A percentile compares a stretch with the other conserved stretches of the same genome.
These are phyloP conservation scores for Silurus aristotelis DNA, from an alignment of 2,797 vertebrate genomes.

Conservation along the genomic window DNA sequence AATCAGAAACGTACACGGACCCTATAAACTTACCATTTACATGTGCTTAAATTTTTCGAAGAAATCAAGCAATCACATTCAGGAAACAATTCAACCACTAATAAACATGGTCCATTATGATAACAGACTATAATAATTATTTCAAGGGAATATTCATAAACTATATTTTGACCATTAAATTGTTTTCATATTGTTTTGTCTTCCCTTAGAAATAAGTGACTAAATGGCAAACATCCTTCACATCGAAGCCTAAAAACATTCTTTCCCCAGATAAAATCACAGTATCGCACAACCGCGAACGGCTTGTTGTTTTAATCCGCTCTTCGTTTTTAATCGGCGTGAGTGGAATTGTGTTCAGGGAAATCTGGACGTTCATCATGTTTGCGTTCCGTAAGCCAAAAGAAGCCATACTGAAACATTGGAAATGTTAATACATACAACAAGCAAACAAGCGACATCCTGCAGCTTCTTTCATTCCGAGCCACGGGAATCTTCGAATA, in stretches of 20 bases:
- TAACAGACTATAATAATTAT: too few relatives aligned
- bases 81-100: too few relatives aligned
- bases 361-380: too few relatives aligned
- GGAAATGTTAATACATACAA: background rate
- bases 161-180: background rate
- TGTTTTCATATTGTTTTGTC: background rate
- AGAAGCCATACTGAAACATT: background rate
- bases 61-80: too few relatives aligned
- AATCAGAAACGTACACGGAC: too few relatives aligned
- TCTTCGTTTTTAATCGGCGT: background rate
- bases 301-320: background rate
- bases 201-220: background rate
- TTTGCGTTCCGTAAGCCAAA: background rate
- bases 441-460: background rate
- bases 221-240: background rate
- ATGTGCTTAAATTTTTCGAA: too few relatives aligned
- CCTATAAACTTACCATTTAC: too few relatives aligned
- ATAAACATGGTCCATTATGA: too few relatives aligned
- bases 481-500: background rate
- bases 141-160: background rate
- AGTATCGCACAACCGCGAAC: background rate
- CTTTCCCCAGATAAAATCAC: background rate
- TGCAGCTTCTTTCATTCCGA: background rate
- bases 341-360: too few relatives aligned
- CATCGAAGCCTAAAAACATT: background rate